A percentile compares a stretch with the other conserved stretches of the same genome.
phyloP scores from a whole-genome alignment of 2,888 invertebrate genomes.

The Monopis laevigella region DNA sequence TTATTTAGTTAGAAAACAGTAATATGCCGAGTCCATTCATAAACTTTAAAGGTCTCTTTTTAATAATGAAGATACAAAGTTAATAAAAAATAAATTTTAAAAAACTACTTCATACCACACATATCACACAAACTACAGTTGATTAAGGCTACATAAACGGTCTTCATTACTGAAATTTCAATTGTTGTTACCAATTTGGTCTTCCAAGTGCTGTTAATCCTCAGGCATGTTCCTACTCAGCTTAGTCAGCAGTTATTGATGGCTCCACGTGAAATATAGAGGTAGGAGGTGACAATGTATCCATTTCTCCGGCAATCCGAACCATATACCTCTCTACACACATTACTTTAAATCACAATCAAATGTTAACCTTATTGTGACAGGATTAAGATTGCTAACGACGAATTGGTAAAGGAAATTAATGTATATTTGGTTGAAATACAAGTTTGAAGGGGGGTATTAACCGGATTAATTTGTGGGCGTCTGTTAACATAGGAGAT shows the following conservation, averaged over 20 bases:
- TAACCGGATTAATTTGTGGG: constrained; percentile 59
- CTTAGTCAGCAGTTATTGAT: constrained; percentile 43
- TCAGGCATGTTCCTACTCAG: constrained; percentile 30
- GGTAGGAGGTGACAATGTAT: constrained; percentile 18
- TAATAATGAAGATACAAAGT: too few species aligned
- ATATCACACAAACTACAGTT: too few species aligned
- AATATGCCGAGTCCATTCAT: too few species aligned
- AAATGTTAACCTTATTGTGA: not conserved
- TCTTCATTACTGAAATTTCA: too few species aligned
- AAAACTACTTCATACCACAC: too few species aligned
- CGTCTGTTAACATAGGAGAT: constrained; percentile 27
- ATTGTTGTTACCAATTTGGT: too few species aligned
- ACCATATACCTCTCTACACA: not conserved
- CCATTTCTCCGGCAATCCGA: constrained; percentile 7
- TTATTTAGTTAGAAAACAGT: too few species aligned
- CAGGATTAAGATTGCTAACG: not conserved
- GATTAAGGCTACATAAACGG: too few species aligned
- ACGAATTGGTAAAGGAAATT: not conserved
- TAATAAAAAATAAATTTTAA: too few species aligned
- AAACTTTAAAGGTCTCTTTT: too few species aligned
- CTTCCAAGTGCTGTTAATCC: too few species aligned
- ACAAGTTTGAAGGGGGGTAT: constrained; percentile 14
- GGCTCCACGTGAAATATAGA: constrained; percentile 18
- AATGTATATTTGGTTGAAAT: not conserved
- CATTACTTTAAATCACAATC: not conserved